These are phyloP conservation scores for Habrosyne pyritoides DNA, from an alignment of 2,888 invertebrate genomes.

Conservation along the genomic window DNA sequence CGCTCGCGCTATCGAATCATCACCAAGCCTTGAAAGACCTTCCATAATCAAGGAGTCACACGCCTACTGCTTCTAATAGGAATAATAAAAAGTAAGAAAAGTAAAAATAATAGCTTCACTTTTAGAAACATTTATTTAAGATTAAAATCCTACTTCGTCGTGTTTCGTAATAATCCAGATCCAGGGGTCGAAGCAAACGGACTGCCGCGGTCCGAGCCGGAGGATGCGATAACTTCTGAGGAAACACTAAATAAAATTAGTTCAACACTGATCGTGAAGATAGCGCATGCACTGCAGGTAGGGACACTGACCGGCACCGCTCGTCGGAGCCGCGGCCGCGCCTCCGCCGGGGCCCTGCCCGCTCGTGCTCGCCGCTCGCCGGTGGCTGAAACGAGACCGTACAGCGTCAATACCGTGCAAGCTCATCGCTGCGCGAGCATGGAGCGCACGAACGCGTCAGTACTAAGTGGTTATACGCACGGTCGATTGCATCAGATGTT, in stretches of 20 bases:
- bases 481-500: background rate
- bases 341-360: conserved; percentile 63
- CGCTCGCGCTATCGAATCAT: no score
- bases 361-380: conserved; percentile 44
- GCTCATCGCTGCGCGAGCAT: no score
- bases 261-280: no score
- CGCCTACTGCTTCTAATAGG: no score
- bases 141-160: background rate
- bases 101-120: background rate
- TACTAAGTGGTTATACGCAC: background rate
- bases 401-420: no score
- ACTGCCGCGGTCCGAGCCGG: conserved; percentile 39
- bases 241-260: conserved; percentile 3
- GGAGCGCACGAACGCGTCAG: background rate
- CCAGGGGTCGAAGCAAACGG: conserved; percentile 33
- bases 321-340: conserved; percentile 49
- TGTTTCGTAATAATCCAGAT: conserved; percentile 21
- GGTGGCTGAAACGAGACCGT: conserved; percentile 27
- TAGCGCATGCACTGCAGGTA: no score
- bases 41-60: no score
- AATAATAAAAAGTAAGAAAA: no score
- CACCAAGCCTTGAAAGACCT: no score
- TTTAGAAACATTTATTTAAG: background rate
- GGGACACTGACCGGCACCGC: conserved; percentile 37
- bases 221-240: conserved; percentile 44